Evolutionary conservation across 2,113 vertebrate genomes (phyloP).

Genomic region (Eudyptes chrysolophus): DNA sequence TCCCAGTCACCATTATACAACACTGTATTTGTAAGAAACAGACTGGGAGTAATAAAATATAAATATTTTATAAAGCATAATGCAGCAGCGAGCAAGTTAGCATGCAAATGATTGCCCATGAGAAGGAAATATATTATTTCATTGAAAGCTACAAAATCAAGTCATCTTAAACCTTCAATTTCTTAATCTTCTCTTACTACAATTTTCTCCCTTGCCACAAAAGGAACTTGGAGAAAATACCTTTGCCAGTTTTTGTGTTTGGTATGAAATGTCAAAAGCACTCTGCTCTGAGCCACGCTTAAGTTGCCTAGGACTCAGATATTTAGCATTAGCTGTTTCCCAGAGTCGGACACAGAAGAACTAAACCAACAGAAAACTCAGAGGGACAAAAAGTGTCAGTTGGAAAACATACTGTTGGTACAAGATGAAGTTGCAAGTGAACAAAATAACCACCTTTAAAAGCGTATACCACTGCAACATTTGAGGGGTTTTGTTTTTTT

Average conservation of each 20-base stretch:
- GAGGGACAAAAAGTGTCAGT: not conserved
- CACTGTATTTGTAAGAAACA: not conserved
- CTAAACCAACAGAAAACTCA: not conserved
- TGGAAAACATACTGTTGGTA: not conserved
- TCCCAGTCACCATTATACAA: not conserved
- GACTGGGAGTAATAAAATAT: not conserved
- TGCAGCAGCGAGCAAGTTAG: not conserved
- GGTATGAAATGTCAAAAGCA: not conserved
- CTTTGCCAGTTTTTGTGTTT: not conserved
- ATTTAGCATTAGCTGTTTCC: not conserved
- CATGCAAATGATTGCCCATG: not conserved
- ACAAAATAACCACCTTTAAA: not conserved
- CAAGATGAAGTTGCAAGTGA: not conserved
- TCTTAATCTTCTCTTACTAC: not conserved
- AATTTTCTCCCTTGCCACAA: not conserved
- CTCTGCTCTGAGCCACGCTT: not conserved
- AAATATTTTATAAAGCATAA: not conserved
- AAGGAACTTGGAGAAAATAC: not conserved
- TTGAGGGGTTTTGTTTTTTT: too few relatives aligned
- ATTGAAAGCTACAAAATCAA: not conserved
- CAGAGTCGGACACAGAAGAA: not conserved
- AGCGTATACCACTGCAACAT: fast-evolving
- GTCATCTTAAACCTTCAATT: not conserved
- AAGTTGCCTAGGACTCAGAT: not conserved
- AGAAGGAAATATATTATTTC: not conserved